Evolutionary conservation across 2,888 invertebrate genomes (phyloP), one percentile per base, ranked within the genome.

Genomic region (Agrotis segetum): DNA sequence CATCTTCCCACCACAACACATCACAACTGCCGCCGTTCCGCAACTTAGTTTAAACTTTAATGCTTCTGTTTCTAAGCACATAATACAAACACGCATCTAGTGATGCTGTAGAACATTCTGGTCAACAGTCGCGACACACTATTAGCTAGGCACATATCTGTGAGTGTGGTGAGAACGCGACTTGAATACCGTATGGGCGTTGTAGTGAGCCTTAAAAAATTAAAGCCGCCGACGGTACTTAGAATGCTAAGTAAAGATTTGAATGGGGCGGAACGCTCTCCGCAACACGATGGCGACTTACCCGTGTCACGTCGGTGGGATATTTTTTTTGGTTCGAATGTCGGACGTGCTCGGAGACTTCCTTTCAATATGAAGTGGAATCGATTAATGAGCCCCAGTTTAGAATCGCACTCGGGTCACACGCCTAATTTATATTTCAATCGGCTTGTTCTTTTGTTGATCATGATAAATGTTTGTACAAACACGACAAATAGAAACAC

Each of bases 181-280:
- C 85, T 87, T 92, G 95, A 95, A 95, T 95, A 93, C 90, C 84
- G 88, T 91, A 93, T 92, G 91, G 90, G 90, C 90, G 92, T 92
- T 92, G 89, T 92, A 92, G 92, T 90, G 85, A 91, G 89, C 88
- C 92, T 94, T 93, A 93, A 95, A 94, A 90, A 95, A 94, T 93
- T 94, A 92, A 95, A 93, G 90, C 88, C 88, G 90, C 89, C 89
- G 90, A 86, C 91, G 89, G 85, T 90, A 93, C 92, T 93, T 90
- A 92, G 93, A 93, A 95, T 94, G 92, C 92, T 93, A 92, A 95
- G 91, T 93, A 91, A 93, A 93, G 92, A 92, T 94, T 94, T 95
- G 91, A 90, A 93, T 92, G 88, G 88, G 83, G 80, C 84, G 88
- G 88, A 90, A 91, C 92, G 91, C 85, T 90, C 90, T 88, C 84